These are phyloP conservation scores for Pelvicachromis taeniatus DNA, from an alignment of 2,113 vertebrate genomes.

Conservation along the genomic window DNA sequence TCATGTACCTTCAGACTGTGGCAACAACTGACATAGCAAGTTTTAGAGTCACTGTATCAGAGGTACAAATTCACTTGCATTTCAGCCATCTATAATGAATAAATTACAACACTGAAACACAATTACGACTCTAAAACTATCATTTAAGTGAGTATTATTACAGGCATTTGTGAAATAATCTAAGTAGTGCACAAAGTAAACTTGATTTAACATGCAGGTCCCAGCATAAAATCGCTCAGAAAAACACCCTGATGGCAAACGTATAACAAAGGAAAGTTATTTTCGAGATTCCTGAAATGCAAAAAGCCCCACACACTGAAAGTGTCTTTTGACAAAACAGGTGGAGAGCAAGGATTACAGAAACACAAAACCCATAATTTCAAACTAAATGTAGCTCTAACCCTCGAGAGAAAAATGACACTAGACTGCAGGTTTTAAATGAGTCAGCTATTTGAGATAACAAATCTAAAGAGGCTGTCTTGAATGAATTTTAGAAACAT, in stretches of 20 bases:
- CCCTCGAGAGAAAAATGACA: not conserved
- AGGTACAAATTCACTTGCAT: not conserved
- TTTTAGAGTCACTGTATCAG: not conserved
- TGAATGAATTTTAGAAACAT: not conserved
- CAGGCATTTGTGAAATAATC: not conserved
- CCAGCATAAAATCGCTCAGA: not conserved
- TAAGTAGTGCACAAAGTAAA: not conserved
- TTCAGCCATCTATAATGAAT: not conserved
- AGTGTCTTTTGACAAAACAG: not conserved
- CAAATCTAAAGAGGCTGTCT: not conserved
- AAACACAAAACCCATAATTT: not conserved
- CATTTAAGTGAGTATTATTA: not conserved
- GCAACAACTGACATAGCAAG: not conserved
- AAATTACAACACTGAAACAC: not conserved
- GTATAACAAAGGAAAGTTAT: not conserved
- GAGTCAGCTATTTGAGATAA: not conserved
- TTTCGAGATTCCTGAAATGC: not conserved
- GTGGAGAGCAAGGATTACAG: not conserved
- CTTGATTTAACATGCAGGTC: not conserved
- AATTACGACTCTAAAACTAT: fast-evolving
- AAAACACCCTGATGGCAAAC: not conserved
- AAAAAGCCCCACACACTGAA: not conserved
- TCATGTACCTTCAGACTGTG: not conserved
- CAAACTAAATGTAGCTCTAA: not conserved
- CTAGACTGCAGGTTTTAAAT: not conserved